phyloP scores from a whole-genome alignment of 2,113 vertebrate species.

The Indri indri region DNA sequence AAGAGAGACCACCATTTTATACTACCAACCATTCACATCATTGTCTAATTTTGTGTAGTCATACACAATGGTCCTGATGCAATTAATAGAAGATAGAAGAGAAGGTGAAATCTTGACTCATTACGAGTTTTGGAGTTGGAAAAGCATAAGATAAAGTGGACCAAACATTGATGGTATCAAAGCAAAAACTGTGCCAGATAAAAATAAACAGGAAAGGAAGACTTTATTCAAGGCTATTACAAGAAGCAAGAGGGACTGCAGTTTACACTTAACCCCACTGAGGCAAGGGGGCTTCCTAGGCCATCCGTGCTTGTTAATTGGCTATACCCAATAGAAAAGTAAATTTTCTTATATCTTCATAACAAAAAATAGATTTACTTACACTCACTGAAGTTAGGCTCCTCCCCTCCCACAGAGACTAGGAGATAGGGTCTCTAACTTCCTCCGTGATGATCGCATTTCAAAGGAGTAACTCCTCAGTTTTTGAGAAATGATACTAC shows the following conservation, averaged over 20 bases:
- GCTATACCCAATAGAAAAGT: neutral
- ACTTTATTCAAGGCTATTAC: neutral
- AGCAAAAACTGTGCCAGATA: neutral
- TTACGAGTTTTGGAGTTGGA: neutral
- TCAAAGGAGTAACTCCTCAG: neutral
- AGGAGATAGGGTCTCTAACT: neutral
- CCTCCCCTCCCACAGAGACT: neutral
- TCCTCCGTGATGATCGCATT: neutral
- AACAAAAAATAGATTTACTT: neutral
- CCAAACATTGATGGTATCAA: neutral
- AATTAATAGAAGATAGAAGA: neutral
- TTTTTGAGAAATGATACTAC: neutral
- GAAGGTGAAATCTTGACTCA: neutral
- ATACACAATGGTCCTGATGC: neutral
- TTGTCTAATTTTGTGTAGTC: neutral
- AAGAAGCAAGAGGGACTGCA: neutral
- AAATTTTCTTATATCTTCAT: neutral
- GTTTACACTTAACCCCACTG: neutral
- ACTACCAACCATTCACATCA: neutral
- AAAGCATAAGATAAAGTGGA: neutral
- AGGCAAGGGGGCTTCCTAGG: neutral
- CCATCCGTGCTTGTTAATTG: neutral
- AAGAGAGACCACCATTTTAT: neutral
- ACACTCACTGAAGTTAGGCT: neutral
- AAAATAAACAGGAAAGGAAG: neutral